These are phyloP conservation scores for Thinocorus orbignyianus DNA, from an alignment of 2,113 vertebrate species.

Conservation along the genomic window DNA sequence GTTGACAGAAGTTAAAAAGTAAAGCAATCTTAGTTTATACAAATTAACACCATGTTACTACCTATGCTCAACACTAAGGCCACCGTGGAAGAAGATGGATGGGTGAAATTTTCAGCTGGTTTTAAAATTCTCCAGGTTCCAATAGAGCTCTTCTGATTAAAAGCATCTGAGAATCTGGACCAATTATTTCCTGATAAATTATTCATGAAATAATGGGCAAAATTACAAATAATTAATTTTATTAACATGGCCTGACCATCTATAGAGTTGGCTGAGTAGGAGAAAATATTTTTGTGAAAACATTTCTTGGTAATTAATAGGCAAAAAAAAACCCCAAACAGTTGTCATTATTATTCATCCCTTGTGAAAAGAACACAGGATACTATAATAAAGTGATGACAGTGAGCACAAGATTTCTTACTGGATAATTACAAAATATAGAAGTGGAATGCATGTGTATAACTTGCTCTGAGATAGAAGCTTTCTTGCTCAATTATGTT, in stretches of 20 bases:
- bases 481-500: background rate
- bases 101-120: background rate
- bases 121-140: slow-evolving; percentile 11
- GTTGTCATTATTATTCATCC: background rate
- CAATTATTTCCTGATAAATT: slow-evolving; percentile 54
- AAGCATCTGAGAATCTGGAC: slow-evolving; percentile 26
- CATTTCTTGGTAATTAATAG: slow-evolving; percentile 1
- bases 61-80: background rate
- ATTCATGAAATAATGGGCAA: slow-evolving; percentile 37
- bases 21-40: background rate
- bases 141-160: slow-evolving; percentile 39
- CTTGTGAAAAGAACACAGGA: background rate
- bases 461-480: background rate
- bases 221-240: slow-evolving; percentile 42
- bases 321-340: background rate
- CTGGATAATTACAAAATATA: background rate
- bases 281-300: slow-evolving; percentile 5
- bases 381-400: background rate
- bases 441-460: background rate
- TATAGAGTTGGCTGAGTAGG: background rate
- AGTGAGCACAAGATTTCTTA: background rate
- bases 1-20: background rate
- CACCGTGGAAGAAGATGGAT: background rate
- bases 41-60: background rate
- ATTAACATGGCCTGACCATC: slow-evolving; percentile 9